Evolutionary conservation across 1,140 invertebrate species (phyloP).

Genomic region (Zophobas morio): DNA sequence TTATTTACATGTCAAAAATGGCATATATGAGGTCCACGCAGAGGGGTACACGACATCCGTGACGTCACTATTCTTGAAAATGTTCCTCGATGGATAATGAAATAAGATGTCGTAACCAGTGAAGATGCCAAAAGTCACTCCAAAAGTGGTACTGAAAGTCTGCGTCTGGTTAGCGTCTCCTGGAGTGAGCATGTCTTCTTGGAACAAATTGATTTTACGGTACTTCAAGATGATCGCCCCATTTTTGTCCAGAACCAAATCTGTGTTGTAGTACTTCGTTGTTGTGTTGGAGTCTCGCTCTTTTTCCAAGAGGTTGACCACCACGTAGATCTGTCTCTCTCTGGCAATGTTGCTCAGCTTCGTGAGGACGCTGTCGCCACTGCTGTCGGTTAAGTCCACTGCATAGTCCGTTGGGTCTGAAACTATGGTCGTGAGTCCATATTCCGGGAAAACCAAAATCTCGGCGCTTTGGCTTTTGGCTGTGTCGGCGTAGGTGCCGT

Average conservation of each 20-base stretch:
- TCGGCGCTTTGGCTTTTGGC: conserved; percentile 69
- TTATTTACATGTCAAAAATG: conserved; percentile 76
- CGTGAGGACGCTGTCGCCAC: conserved; percentile 25
- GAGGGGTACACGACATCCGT: conserved; percentile 81
- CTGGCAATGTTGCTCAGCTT: conserved; percentile 62
- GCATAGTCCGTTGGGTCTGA: conserved; percentile 51
- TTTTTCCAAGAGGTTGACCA: conserved; percentile 81
- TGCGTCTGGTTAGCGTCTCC: conserved; percentile 67
- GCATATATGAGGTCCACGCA: conserved; percentile 82
- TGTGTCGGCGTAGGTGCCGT: conserved; percentile 51
- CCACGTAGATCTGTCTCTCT: conserved; percentile 72
- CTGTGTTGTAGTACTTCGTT: conserved; percentile 78
- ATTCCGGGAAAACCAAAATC: conserved; percentile 89
- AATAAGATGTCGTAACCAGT: conserved; percentile 85
- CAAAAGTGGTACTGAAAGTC: conserved; percentile 85
- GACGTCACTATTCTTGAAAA: conserved; percentile 72
- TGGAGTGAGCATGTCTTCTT: conserved; percentile 70
- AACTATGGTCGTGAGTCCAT: conserved; percentile 70
- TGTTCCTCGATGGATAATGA: conserved; percentile 72
- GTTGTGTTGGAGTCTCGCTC: conserved; percentile 59
- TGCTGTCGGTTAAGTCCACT: conserved; percentile 42
- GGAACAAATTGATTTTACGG: conserved; percentile 78
- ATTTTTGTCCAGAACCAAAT: conserved; percentile 73
- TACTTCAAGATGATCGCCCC: conserved; percentile 29
- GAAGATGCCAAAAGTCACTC: conserved; percentile 84